These are phyloP conservation scores for Hirundo rustica DNA, from an alignment of 2,797 vertebrate genomes.

Conservation along the genomic window DNA sequence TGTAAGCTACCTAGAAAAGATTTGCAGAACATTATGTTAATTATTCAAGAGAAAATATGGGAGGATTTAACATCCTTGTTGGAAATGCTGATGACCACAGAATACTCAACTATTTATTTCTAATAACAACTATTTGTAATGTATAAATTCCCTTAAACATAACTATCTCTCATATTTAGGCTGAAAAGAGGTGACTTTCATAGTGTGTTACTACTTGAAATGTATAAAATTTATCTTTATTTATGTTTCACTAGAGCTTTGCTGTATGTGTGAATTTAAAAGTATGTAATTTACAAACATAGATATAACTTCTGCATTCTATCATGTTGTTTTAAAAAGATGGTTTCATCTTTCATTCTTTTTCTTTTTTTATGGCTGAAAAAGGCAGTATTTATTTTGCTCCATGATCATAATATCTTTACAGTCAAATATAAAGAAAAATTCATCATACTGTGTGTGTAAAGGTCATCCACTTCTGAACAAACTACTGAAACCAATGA, in stretches of 20 bases:
- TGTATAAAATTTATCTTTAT: conserved; percentile 60
- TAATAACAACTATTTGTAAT: conserved; percentile 45
- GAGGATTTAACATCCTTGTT: conserved; percentile 38
- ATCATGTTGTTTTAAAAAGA: conserved; percentile 7
- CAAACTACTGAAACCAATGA: conserved; percentile 39
- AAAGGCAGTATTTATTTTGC: conserved; percentile 64
- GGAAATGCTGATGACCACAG: conserved; percentile 47
- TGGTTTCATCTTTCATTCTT: conserved; percentile 33
- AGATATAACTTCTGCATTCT: conserved; percentile 51
- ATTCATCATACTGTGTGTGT: conserved; percentile 51
- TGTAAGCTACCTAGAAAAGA: conserved; percentile 59
- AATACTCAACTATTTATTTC: conserved; percentile 50
- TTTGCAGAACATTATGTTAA: conserved; percentile 31
- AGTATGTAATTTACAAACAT: conserved; percentile 58
- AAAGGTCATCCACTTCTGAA: conserved; percentile 67
- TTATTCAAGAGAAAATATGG: conserved; percentile 35
- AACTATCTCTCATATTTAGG: conserved; percentile 19
- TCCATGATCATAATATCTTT: conserved; percentile 68
- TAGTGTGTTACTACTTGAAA: conserved; percentile 44
- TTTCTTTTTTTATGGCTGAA: conserved; percentile 39
- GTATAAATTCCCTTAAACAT: conserved; percentile 38
- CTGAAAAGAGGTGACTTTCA: conserved; percentile 22
- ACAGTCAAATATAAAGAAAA: conserved; percentile 73
- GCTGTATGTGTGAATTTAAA: conserved; percentile 67
- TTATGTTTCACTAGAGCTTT: conserved; percentile 68